Conservation (phyloP, 2,113 vertebrate genomes). For the Oenanthe oenanthe region DNA sequence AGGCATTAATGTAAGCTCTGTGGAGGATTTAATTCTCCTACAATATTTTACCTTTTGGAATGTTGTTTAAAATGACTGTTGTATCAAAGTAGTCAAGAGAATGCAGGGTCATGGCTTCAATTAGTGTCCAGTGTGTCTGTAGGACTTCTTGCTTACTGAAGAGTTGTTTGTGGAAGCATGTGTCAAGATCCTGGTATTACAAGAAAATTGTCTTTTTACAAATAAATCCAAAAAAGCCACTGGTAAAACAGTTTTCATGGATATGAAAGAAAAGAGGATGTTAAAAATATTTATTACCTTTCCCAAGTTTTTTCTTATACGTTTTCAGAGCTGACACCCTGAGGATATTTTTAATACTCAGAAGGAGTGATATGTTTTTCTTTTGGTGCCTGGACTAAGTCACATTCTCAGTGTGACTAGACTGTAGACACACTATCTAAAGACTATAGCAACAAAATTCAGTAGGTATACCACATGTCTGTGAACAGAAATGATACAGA, state of each 20-base stretch:
- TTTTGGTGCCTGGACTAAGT: background rate
- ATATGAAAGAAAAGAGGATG: background rate
- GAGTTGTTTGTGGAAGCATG: background rate
- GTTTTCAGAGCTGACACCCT: background rate
- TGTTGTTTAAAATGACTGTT: background rate
- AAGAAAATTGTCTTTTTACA: background rate
- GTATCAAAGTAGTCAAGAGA: background rate
- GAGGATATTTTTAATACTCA: background rate
- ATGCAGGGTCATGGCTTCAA: background rate
- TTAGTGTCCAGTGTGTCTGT: background rate
- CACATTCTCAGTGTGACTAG: background rate
- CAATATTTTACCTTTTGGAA: background rate
- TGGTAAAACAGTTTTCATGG: background rate
- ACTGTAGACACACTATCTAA: background rate
- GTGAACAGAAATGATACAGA: background rate
- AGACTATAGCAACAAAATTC: background rate
- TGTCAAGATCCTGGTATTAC: background rate
- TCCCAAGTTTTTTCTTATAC: background rate
- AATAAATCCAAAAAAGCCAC: background rate
- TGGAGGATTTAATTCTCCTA: background rate
- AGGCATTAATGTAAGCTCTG: background rate
- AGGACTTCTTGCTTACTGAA: background rate
- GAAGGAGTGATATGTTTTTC: background rate
- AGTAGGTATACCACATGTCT: background rate
- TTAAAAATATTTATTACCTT: background rate